These are phyloP conservation scores for Endotricha flammealis DNA, from an alignment of 2,888 invertebrate species.

Conservation along the genomic window DNA sequence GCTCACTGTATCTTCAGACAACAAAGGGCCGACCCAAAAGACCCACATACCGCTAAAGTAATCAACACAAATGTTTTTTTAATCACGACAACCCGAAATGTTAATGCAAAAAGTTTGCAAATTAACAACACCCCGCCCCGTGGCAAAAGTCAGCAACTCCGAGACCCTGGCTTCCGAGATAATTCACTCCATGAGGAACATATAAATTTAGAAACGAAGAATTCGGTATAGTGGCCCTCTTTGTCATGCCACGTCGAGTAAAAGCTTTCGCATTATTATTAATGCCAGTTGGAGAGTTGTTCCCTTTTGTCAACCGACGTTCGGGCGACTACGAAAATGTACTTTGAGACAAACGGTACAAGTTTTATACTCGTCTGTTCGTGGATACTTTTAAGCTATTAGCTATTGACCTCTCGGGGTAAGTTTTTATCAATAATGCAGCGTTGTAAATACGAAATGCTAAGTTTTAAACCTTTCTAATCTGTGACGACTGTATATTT, in stretches of 20 bases:
- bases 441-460: slow-evolving; percentile 1
- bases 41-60: neutral
- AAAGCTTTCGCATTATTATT: slow-evolving; percentile 31
- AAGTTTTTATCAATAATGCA: slow-evolving; percentile 7
- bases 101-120: slow-evolving; percentile 16
- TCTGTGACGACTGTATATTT: too few species aligned
- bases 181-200: slow-evolving; percentile 22
- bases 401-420: slow-evolving; percentile 12
- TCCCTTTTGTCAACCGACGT: slow-evolving; percentile 7
- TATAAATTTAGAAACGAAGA: slow-evolving; percentile 27
- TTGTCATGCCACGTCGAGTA: slow-evolving; percentile 27
- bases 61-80: slow-evolving; percentile 3
- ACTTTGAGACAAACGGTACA: neutral
- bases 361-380: slow-evolving; percentile 3
- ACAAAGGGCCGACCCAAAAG: neutral
- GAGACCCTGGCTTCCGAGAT: slow-evolving; percentile 11
- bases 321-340: slow-evolving; percentile 1
- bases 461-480: too few species aligned
- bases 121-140: slow-evolving; percentile 10
- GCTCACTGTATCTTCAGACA: too few species aligned
- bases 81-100: neutral
- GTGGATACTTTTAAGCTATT: slow-evolving; percentile 5
- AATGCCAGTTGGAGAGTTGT: slow-evolving; percentile 24
- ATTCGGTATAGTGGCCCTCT: slow-evolving; percentile 23
- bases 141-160: slow-evolving; percentile 17